These are phyloP conservation scores for Procavia capensis DNA, from an alignment of 2,113 vertebrate species.

Conservation along the genomic window DNA sequence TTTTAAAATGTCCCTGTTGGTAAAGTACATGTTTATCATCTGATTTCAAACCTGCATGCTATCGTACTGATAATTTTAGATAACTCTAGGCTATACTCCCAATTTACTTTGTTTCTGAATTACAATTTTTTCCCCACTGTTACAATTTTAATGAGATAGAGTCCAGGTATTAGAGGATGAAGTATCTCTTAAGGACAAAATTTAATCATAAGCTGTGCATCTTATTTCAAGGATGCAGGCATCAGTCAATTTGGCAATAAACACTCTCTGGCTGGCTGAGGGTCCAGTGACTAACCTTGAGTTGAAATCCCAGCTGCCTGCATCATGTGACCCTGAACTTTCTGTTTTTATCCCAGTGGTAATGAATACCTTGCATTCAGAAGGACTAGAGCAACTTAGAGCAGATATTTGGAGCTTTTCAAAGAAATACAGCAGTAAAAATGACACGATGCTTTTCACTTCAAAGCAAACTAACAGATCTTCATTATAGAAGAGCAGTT, in stretches of 20 bases:
- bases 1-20: slow-evolving; percentile 62
- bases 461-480: background rate
- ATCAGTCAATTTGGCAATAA: slow-evolving; percentile 73
- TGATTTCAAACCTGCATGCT: slow-evolving; percentile 54
- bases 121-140: slow-evolving; percentile 18
- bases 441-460: background rate
- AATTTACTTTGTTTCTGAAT: slow-evolving; percentile 44
- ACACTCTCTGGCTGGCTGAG: slow-evolving; percentile 66
- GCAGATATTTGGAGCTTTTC: slow-evolving; percentile 39
- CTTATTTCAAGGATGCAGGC: slow-evolving; percentile 67
- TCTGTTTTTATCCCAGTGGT: slow-evolving; percentile 77
- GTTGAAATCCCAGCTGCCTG: slow-evolving; percentile 72
- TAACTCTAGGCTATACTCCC: slow-evolving; percentile 17
- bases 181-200: slow-evolving; percentile 60
- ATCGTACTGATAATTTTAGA: slow-evolving; percentile 28
- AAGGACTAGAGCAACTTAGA: slow-evolving; percentile 3
- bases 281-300: slow-evolving; percentile 69
- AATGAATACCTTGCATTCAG: slow-evolving; percentile 77
- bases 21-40: slow-evolving; percentile 68
- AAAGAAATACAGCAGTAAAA: slow-evolving; percentile 23
- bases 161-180: slow-evolving; percentile 39
- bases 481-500: background rate
- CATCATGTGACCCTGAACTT: slow-evolving; percentile 73
- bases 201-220: slow-evolving; percentile 51
- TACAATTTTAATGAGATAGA: slow-evolving; percentile 57